A percentile compares a stretch with the other conserved stretches of the same genome.
These are phyloP conservation scores for Chydorus sphaericus DNA, from an alignment of 2,888 invertebrate genomes.

Conservation along the genomic window DNA sequence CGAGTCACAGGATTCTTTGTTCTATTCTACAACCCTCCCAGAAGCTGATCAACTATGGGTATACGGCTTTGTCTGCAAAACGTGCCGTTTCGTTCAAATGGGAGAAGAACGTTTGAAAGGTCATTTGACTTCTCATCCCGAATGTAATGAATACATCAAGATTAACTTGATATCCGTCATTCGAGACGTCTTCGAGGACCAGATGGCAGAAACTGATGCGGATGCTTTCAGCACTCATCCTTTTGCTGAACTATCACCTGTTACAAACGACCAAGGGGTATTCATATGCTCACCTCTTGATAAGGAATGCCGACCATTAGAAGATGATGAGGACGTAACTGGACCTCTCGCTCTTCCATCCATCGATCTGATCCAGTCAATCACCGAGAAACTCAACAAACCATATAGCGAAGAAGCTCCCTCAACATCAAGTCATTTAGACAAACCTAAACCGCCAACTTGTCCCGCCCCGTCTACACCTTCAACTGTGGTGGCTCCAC, in stretches of 20 bases:
- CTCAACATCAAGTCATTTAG: too few species aligned
- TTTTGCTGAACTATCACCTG: too few species aligned
- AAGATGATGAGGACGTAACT: too few species aligned
- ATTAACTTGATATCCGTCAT: background rate
- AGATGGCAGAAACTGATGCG: background rate
- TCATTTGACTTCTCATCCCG: slow-evolving; percentile 35
- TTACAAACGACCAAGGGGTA: slow-evolving; percentile 5
- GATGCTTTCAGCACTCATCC: background rate
- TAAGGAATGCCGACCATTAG: background rate
- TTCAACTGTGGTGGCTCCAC: background rate
- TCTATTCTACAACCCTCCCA: background rate
- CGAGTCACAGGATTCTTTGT: slow-evolving; percentile 11
- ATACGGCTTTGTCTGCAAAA: slow-evolving; percentile 48
- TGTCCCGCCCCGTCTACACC: too few species aligned
- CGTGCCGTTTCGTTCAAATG: slow-evolving; percentile 59
- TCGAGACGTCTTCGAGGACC: background rate
- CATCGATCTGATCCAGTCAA: too few species aligned
- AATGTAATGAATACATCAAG: background rate
- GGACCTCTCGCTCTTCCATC: too few species aligned
- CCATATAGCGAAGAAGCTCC: too few species aligned
- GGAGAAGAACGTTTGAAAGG: slow-evolving; percentile 41
- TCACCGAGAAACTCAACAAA: too few species aligned
- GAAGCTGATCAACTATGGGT: background rate
- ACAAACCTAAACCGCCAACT: too few species aligned
- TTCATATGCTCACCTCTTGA: background rate